Evolutionary conservation across 2,888 invertebrate species (phyloP).

Genomic region (Sminthurides aquaticus): DNA sequence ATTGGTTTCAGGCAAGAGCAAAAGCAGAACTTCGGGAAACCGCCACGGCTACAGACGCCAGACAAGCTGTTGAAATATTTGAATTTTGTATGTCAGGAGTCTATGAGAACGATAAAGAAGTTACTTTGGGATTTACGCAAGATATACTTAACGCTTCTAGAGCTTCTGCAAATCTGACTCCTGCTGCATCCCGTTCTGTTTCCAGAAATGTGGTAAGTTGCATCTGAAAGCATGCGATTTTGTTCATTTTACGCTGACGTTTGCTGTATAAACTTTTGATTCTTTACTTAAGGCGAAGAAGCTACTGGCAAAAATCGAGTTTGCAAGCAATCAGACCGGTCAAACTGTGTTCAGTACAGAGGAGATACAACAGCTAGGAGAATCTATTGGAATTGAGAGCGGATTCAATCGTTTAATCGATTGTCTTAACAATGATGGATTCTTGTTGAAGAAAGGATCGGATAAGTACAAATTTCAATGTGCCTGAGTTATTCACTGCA

Average conservation of each 20-base stretch:
- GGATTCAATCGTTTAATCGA: constrained; percentile 65
- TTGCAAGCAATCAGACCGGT: constrained; percentile 57
- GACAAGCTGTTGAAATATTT: constrained; percentile 77
- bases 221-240: constrained; percentile 4
- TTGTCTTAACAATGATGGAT: constrained; percentile 75
- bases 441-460: constrained; percentile 56
- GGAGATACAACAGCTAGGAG: constrained; percentile 68
- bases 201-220: constrained; percentile 54
- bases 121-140: constrained; percentile 11
- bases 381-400: constrained; percentile 57
- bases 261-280: not conserved
- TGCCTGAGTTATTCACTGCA: not conserved
- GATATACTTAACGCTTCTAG: constrained; percentile 2
- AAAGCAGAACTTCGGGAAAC: constrained; percentile 74
- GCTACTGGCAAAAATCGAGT: constrained; percentile 62
- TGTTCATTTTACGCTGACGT: not conserved
- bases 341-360: constrained; percentile 66
- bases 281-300: constrained; percentile 57
- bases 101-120: constrained; percentile 61
- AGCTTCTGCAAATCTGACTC: too few species aligned
- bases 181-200: constrained; percentile 7
- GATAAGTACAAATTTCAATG: not conserved
- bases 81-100: constrained; percentile 70
- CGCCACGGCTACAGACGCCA: constrained; percentile 70
- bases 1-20: constrained; percentile 77